phyloP scores from a whole-genome alignment of 1,140 invertebrate genomes.

The Neelides sp. region DNA sequence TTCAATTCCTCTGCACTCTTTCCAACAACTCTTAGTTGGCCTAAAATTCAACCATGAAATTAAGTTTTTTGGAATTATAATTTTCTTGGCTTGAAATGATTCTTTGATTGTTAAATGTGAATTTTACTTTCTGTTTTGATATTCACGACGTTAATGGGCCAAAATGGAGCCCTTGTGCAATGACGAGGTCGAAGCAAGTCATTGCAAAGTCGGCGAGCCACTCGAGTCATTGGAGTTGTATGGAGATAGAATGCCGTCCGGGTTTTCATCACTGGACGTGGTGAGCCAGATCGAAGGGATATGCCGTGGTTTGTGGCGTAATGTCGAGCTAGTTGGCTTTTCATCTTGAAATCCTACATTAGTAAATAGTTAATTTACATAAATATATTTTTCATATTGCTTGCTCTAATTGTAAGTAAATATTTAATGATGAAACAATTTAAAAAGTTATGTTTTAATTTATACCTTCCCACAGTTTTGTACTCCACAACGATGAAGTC shows the following conservation, averaged over 20 bases:
- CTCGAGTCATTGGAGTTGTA: slow-evolving; percentile 72
- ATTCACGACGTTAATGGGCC: slow-evolving; percentile 65
- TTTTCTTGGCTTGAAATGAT: slow-evolving; percentile 5
- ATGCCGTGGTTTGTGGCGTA: slow-evolving; percentile 79
- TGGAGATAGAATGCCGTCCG: slow-evolving; percentile 87
- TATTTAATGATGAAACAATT: slow-evolving; percentile 9
- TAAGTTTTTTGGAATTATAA: background rate
- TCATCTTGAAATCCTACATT: slow-evolving; percentile 71
- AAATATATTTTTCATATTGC: no score
- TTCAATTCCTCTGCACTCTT: slow-evolving; percentile 48
- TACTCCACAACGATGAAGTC: slow-evolving; percentile 76
- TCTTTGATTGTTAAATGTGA: background rate
- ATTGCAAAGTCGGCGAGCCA: slow-evolving; percentile 70
- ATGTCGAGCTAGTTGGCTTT: slow-evolving; percentile 80
- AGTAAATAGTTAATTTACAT: slow-evolving; percentile 9
- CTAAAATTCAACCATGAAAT: slow-evolving; percentile 35
- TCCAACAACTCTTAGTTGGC: slow-evolving; percentile 47
- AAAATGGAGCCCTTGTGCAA: slow-evolving; percentile 73
- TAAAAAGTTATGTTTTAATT: slow-evolving; percentile 13
- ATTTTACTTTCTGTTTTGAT: slow-evolving; percentile 72
- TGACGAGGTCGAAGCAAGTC: slow-evolving; percentile 70
- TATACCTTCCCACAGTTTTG: slow-evolving; percentile 67
- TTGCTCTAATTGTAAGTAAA: slow-evolving; percentile 6
- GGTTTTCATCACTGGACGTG: slow-evolving; percentile 89
- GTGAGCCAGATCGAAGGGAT: slow-evolving; percentile 54